Evolutionary conservation across 2,888 invertebrate genomes (phyloP).

Genomic region (Eilema depressum): DNA sequence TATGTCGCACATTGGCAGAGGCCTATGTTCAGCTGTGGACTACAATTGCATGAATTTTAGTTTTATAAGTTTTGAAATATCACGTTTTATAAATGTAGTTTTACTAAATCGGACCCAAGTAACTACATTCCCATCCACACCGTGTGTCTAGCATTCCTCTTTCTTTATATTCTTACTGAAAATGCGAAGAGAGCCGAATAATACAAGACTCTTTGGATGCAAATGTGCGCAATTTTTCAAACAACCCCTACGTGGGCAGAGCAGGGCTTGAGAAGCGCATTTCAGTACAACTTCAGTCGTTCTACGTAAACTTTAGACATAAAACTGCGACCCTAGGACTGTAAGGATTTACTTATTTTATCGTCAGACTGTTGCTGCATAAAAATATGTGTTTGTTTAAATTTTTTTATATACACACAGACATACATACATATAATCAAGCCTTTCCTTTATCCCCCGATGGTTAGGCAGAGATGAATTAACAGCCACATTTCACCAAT

Average conservation of each 20-base stretch:
- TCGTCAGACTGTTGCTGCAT: slow-evolving; percentile 16
- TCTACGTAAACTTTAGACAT: slow-evolving; percentile 60
- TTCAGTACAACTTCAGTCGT: slow-evolving; percentile 57
- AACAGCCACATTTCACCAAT: too few relatives aligned
- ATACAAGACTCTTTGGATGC: slow-evolving; percentile 42
- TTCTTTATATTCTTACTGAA: not conserved
- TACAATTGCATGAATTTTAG: too few relatives aligned
- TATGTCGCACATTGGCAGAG: too few relatives aligned
- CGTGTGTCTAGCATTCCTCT: not conserved
- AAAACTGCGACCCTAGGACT: slow-evolving; percentile 55
- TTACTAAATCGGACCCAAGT: not conserved
- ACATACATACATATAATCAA: too few relatives aligned
- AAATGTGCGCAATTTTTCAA: slow-evolving; percentile 54
- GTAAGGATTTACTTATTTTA: slow-evolving; percentile 49
- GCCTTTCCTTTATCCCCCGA: too few relatives aligned
- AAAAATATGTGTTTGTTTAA: slow-evolving; percentile 10
- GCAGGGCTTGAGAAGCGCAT: slow-evolving; percentile 37
- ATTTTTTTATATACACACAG: too few relatives aligned
- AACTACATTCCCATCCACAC: not conserved
- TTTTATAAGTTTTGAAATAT: too few relatives aligned
- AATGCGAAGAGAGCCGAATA: slow-evolving; percentile 6
- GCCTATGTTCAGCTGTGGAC: too few relatives aligned
- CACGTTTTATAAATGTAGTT: too few relatives aligned
- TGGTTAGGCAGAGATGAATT: too few relatives aligned
- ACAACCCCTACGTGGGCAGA: slow-evolving; percentile 42